Conservation (phyloP, 2,888 invertebrate genomes). For the Blastobasis lacticolella region DNA sequence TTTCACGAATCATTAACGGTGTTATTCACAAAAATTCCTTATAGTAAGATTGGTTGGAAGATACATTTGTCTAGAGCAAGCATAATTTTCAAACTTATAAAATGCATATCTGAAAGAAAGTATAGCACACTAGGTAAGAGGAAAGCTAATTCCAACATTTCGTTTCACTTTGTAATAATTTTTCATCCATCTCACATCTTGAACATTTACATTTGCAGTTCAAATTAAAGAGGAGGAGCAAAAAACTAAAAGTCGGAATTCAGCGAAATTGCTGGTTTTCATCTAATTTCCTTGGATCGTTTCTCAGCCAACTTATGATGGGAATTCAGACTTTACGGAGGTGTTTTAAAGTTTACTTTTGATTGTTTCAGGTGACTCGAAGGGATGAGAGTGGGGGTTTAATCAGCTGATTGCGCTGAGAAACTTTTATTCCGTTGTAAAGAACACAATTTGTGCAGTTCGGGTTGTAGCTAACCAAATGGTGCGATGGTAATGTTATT, state of each 20-base stretch:
- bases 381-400: slow-evolving; percentile 13
- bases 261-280: slow-evolving; percentile 22
- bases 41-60: no score
- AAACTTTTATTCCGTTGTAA: slow-evolving; percentile 52
- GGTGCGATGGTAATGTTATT: no score
- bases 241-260: not conserved
- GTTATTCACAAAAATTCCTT: no score
- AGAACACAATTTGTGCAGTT: slow-evolving; percentile 45
- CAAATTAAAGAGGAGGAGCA: not conserved
- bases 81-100: no score
- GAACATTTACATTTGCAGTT: not conserved
- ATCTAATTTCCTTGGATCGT: slow-evolving; percentile 34
- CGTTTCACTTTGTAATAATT: no score
- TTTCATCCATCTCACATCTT: no score
- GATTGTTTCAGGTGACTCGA: slow-evolving; percentile 5
- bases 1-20: no score
- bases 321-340: not conserved
- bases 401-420: slow-evolving; percentile 38
- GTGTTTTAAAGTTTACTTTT: not conserved
- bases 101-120: no score
- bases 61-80: no score
- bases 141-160: no score
- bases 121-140: no score
- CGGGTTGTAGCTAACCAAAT: slow-evolving; percentile 1
- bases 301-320: slow-evolving; percentile 9